Evolutionary conservation across 2,113 vertebrate species (phyloP).

Genomic region (Cheirogaleus medius): DNA sequence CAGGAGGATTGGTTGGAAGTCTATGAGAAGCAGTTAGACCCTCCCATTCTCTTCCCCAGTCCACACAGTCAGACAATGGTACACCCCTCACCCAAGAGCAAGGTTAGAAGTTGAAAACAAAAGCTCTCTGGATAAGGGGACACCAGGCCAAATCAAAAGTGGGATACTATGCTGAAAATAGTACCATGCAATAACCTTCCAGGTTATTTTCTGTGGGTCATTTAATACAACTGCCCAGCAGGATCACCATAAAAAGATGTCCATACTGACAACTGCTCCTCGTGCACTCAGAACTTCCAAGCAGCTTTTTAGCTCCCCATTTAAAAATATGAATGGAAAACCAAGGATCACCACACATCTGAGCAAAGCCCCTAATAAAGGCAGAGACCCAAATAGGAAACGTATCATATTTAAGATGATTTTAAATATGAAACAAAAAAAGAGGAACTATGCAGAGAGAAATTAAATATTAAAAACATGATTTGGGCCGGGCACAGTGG

Average conservation of each 20-base stretch:
- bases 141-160: neutral
- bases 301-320: neutral
- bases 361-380: neutral
- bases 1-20: neutral
- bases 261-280: neutral
- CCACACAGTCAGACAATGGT: neutral
- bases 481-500: neutral
- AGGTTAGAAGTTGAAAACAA: neutral
- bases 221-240: neutral
- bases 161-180: neutral
- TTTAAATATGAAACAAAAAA: too few relatives aligned
- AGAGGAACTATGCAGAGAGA: neutral
- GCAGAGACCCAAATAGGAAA: neutral
- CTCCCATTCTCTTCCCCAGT: neutral
- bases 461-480: conserved; percentile 14
- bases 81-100: neutral
- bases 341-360: neutral
- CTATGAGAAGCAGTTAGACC: neutral
- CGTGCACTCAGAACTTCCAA: neutral
- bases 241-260: neutral
- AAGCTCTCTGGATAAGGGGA: neutral
- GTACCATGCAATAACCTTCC: too few relatives aligned
- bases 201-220: neutral
- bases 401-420: too few relatives aligned
- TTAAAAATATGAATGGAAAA: neutral